phyloP scores from a whole-genome alignment of 2,888 invertebrate species.

The Alsophila aescularia region DNA sequence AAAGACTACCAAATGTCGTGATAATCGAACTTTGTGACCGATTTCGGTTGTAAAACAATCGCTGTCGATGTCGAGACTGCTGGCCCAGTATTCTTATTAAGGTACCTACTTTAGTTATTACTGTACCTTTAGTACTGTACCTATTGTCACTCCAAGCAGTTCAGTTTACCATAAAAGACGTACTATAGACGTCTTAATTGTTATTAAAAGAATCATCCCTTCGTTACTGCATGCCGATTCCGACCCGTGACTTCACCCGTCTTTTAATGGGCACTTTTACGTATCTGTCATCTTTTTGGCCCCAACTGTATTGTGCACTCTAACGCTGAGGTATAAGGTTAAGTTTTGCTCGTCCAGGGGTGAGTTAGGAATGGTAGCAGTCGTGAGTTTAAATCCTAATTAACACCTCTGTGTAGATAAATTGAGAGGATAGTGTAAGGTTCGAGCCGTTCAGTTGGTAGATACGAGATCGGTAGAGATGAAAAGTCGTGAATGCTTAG shows the following conservation, averaged over 20 bases:
- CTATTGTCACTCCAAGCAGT: neutral
- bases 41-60: no score
- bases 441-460: constrained; percentile 44
- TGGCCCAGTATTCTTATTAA: no score
- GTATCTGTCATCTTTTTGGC: constrained; percentile 69
- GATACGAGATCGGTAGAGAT: constrained; percentile 29
- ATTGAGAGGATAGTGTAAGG: constrained; percentile 72
- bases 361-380: constrained; percentile 62
- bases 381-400: constrained; percentile 82
- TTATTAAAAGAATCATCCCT: constrained; percentile 59
- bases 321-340: constrained; percentile 40
- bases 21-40: no score
- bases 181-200: constrained; percentile 59
- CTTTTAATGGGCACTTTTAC: constrained; percentile 73
- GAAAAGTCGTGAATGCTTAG: neutral
- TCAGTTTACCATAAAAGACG: neutral
- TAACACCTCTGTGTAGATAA: constrained; percentile 82
- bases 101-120: neutral
- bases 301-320: constrained; percentile 38
- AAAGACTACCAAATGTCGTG: no score
- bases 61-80: no score
- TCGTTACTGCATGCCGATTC: constrained; percentile 74
- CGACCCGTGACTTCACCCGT: constrained; percentile 74
- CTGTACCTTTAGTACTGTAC: neutral
- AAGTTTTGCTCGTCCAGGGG: constrained; percentile 35